These are phyloP conservation scores for Geococcyx californianus DNA, from an alignment of 2,113 vertebrate genomes.

Conservation along the genomic window DNA sequence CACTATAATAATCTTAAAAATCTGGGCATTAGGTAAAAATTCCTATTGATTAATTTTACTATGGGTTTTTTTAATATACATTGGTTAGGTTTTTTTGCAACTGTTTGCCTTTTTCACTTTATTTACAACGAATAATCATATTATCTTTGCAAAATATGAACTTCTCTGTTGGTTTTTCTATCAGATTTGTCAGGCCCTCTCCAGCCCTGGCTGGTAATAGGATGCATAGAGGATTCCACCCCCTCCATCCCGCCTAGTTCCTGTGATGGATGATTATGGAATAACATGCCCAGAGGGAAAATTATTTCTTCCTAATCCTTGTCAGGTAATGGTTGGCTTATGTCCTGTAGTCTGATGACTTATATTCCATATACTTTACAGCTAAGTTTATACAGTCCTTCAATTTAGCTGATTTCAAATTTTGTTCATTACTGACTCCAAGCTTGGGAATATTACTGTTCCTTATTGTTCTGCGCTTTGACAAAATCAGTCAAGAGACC, in stretches of 20 bases:
- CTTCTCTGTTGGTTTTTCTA: background rate
- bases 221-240: background rate
- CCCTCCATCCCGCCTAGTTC: background rate
- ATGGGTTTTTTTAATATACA: background rate
- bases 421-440: conserved; percentile 47
- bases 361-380: background rate
- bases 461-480: conserved; percentile 62
- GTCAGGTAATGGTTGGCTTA: conserved; percentile 1
- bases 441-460: conserved; percentile 47
- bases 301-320: conserved; percentile 28
- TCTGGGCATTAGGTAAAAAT: background rate
- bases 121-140: background rate
- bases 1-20: background rate
- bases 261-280: background rate
- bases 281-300: background rate
- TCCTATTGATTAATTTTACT: background rate
- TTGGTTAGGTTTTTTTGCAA: background rate
- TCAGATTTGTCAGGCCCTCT: background rate
- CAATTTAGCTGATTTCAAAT: conserved; percentile 35
- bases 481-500: conserved; percentile 61
- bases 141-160: background rate
- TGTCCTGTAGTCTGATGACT: background rate
- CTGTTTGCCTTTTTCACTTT: background rate
- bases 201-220: background rate
- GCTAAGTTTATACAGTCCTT: background rate